Percentiles rank a stretch among this genome's conserved stretches.
Conservation (phyloP, 2,797 vertebrate species). For the Bovichtus variegatus region DNA sequence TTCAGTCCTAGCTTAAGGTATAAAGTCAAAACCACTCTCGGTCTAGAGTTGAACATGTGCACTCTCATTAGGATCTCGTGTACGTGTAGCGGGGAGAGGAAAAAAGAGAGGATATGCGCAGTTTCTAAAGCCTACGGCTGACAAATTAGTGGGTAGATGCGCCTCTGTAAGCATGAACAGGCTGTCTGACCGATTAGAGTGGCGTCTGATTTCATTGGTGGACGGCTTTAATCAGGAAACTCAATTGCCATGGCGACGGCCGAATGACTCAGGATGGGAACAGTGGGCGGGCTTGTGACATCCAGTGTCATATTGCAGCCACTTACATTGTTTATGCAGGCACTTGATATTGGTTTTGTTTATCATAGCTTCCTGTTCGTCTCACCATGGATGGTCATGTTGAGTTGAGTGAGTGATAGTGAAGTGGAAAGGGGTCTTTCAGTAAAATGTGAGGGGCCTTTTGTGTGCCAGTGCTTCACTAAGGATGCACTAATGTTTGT, state of each 20-base stretch:
- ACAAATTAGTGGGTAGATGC: slow-evolving; percentile 72
- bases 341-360: slow-evolving; percentile 55
- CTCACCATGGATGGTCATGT: slow-evolving; percentile 24
- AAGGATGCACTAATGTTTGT: slow-evolving; percentile 16
- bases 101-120: slow-evolving; percentile 11
- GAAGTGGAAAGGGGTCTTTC: slow-evolving; percentile 29
- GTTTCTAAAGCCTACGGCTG: slow-evolving; percentile 55
- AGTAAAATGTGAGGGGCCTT: slow-evolving; percentile 24
- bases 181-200: slow-evolving; percentile 67
- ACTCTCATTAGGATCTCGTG: slow-evolving; percentile 72
- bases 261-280: slow-evolving; percentile 60
- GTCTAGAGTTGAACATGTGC: slow-evolving; percentile 68
- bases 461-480: slow-evolving; percentile 22
- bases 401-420: slow-evolving; percentile 11
- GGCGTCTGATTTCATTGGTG: slow-evolving; percentile 66
- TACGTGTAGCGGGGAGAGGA: slow-evolving; percentile 11
- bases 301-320: slow-evolving; percentile 58
- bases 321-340: slow-evolving; percentile 51
- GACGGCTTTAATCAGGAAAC: slow-evolving; percentile 71
- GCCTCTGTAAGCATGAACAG: slow-evolving; percentile 54
- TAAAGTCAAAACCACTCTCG: slow-evolving; percentile 71
- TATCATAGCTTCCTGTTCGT: slow-evolving; percentile 35
- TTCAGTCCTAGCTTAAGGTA: slow-evolving; percentile 70
- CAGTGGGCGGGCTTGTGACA: slow-evolving; percentile 67
- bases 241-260: slow-evolving; percentile 73